Base-by-base conservation (phyloP, 1,140 invertebrate species). In the Magallana ariakensis region DNA sequence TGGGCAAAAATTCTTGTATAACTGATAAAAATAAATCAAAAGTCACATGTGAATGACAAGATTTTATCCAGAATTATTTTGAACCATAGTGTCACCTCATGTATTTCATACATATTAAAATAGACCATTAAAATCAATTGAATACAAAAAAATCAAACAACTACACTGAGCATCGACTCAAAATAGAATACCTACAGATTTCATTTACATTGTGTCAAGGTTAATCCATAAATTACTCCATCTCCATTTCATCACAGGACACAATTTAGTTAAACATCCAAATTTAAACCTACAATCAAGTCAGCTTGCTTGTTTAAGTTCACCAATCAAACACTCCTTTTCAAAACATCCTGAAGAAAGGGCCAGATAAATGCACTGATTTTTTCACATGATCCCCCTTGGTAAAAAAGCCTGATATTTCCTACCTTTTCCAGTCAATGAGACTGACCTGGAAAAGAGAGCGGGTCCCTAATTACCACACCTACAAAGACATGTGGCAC, bases 401-500 rank as follows among this genome's bases (percentile, higher is more conserved):
- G 33, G 66, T 60, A 60, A 60, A 75, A 75, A 3, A 75, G 66
- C 33, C n/a, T 70, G 22, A 75, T 75, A 75, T 75, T 75, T 75
- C 66, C 19, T 75, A 26, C 19, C 66, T 75, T 33, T 9, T 26
- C 66, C 66, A 75, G 66, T 75, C 66, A 75, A 75, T 75, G 66
- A 26, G 8, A 75, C 66, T 75, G 66, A 75, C 66, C 66, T 75
- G 66, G 66, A 75, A 13, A 26, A 13, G 66, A 75, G 15, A 75
- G 33, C 66, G 33, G 22, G 10, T 7, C 66, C 66, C 66, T 75
- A 75, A 75, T 33, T 75, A 75, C 66, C 8, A 26, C 66, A 75
- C 66, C 66, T 75, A 75, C 66, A 75, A 75, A 75, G 22, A 75
- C 66, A 75, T 75, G 66, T 75, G 66, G 66, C 66, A 75, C 66